Evolutionary conservation across 1,140 invertebrate species (phyloP).

Genomic region (Hycleus cichorii): DNA sequence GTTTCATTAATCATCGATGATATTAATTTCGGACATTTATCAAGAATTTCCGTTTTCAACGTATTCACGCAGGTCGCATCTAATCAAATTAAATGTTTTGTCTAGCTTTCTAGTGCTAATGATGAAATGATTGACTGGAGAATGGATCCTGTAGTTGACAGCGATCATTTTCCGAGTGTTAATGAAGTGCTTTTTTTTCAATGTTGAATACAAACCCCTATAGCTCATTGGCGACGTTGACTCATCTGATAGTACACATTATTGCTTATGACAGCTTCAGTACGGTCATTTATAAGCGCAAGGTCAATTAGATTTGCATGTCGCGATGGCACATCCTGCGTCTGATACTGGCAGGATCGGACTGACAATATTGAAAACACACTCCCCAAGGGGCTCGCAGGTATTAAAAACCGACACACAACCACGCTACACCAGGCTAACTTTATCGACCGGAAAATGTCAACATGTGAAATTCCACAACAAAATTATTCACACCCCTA

Average conservation of each 20-base stretch:
- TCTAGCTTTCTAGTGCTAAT: constrained; percentile 23
- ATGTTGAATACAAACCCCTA: constrained; percentile 29
- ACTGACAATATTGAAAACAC: too few relatives aligned
- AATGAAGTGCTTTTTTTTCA: constrained; percentile 34
- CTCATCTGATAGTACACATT: constrained; percentile 35
- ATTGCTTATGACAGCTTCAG: constrained; percentile 36
- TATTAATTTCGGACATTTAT: constrained; percentile 37
- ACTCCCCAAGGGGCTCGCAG: too few relatives aligned
- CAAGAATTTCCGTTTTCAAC: constrained; percentile 29
- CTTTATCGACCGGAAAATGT: too few relatives aligned
- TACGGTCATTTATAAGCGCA: constrained; percentile 36
- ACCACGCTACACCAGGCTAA: too few relatives aligned
- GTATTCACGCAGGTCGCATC: constrained; percentile 4
- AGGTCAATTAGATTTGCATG: constrained; percentile 34
- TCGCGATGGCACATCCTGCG: constrained; percentile 1
- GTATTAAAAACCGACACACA: too few relatives aligned
- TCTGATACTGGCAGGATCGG: too few relatives aligned
- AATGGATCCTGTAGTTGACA: constrained; percentile 29
- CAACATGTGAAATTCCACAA: too few relatives aligned
- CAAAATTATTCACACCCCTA: too few relatives aligned
- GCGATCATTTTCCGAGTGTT: constrained; percentile 37
- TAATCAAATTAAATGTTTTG: constrained; percentile 22
- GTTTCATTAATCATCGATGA: constrained; percentile 36
- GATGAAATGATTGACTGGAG: constrained; percentile 32
- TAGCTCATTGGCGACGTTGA: constrained; percentile 30